phyloP scores from a whole-genome alignment of 2,888 invertebrate genomes.

The Agrochola lychnidis region DNA sequence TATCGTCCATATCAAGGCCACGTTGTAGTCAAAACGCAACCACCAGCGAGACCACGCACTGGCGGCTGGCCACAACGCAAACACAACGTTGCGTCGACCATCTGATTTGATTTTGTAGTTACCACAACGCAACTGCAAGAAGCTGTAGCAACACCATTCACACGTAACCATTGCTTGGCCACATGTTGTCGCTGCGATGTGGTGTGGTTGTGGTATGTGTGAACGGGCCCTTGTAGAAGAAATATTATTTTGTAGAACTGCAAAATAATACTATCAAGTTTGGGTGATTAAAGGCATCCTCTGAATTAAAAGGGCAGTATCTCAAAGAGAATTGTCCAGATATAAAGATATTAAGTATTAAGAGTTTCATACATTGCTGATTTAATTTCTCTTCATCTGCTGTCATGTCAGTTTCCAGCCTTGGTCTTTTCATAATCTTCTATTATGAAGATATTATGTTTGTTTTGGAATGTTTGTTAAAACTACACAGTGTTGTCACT shows the following conservation, averaged over 20 bases:
- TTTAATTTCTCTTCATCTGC: neutral
- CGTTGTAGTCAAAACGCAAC: neutral
- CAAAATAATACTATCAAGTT: neutral
- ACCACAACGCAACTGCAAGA: neutral
- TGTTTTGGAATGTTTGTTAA: no score
- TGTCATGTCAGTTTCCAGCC: neutral
- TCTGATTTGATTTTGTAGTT: neutral
- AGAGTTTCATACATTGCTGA: neutral
- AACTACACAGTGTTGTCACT: no score
- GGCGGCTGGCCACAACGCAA: neutral
- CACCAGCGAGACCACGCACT: neutral
- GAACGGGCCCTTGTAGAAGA: no score
- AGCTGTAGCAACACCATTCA: neutral
- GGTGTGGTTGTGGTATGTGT: neutral
- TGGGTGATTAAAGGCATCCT: neutral
- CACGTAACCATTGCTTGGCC: neutral
- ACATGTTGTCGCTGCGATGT: neutral
- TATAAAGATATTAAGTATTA: neutral
- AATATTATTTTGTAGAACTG: neutral
- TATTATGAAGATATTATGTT: neutral
- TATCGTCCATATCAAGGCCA: neutral
- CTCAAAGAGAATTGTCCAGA: neutral
- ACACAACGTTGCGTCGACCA: neutral
- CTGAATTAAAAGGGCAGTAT: neutral
- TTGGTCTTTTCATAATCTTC: neutral